Conservation (phyloP, 2,888 invertebrate genomes). For the Acholoe squamosa region DNA sequence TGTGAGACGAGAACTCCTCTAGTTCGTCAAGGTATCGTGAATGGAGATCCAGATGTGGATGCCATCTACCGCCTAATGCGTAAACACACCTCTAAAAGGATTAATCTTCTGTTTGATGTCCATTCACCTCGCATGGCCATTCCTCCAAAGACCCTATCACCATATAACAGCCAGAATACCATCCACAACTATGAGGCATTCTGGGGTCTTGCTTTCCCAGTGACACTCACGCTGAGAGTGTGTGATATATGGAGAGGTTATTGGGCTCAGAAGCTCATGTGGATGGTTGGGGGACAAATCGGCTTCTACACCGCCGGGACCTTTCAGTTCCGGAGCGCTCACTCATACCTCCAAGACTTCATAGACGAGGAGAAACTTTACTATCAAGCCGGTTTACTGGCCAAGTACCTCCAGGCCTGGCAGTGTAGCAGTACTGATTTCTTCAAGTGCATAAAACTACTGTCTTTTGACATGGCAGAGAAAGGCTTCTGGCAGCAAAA, state of each 20-base stretch:
- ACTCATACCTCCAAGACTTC: constrained; percentile 70
- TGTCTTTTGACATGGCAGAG: constrained; percentile 58
- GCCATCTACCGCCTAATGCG: constrained; percentile 72
- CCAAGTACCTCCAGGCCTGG: constrained; percentile 66
- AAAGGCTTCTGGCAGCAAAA: constrained; percentile 9
- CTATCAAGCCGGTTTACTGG: constrained; percentile 65
- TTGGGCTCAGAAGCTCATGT: constrained; percentile 71
- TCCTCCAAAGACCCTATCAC: constrained; percentile 67
- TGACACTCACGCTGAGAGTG: constrained; percentile 69
- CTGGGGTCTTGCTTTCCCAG: constrained; percentile 71
- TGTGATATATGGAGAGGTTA: constrained; percentile 73
- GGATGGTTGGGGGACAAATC: constrained; percentile 68
- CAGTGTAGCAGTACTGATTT: constrained; percentile 62
- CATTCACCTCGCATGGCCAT: constrained; percentile 69
- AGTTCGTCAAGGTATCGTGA: constrained; percentile 73
- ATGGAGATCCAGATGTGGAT: constrained; percentile 74
- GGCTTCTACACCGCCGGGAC: constrained; percentile 69
- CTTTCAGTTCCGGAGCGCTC: constrained; percentile 70
- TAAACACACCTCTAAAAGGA: constrained; percentile 16
- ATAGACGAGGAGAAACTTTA: constrained; percentile 70
- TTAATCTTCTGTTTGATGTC: constrained; percentile 69
- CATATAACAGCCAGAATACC: constrained; percentile 73
- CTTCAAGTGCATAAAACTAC: constrained; percentile 56
- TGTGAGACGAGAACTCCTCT: constrained; percentile 66
- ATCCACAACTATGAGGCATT: constrained; percentile 71